These are phyloP conservation scores for Pomacea canaliculata DNA, from an alignment of 2,888 invertebrate genomes.

Conservation along the genomic window DNA sequence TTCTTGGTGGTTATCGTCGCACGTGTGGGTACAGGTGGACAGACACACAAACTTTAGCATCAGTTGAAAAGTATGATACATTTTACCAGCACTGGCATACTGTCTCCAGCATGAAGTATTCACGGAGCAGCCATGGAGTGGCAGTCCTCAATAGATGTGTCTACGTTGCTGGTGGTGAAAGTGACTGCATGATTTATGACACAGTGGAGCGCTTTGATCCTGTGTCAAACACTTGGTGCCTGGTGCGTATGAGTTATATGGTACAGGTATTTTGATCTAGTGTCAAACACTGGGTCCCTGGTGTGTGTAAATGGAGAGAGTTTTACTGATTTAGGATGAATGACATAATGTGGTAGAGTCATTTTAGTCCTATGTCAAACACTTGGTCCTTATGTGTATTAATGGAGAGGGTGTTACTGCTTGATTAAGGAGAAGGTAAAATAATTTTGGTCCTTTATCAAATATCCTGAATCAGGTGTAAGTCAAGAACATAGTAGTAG, in stretches of 20 bases:
- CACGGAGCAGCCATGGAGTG: constrained; percentile 89
- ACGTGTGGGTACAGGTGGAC: constrained; percentile 85
- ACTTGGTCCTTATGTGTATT: constrained; percentile 43
- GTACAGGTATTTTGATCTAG: neutral
- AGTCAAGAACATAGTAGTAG: no score
- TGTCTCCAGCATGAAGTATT: constrained; percentile 80
- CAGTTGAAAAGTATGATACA: constrained; percentile 81
- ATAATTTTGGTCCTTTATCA: no score
- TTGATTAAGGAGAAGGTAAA: no score
- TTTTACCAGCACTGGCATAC: constrained; percentile 59
- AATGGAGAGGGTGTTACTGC: no score
- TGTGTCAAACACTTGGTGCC: constrained; percentile 54
- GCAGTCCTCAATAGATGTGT: constrained; percentile 86
- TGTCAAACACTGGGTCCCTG: no score
- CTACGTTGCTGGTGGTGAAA: constrained; percentile 90
- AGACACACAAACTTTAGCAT: constrained; percentile 79
- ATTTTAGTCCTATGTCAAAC: constrained; percentile 60
- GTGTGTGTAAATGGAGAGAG: no score
- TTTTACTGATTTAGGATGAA: no score
- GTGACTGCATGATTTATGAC: constrained; percentile 83
- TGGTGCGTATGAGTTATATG: neutral
- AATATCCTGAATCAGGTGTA: no score
- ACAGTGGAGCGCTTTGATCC: constrained; percentile 65
- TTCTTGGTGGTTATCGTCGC: constrained; percentile 89
- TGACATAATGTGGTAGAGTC: constrained; percentile 1